Percentiles rank a stretch among this genome's conserved stretches.
These are phyloP conservation scores for Himalopsyche phryganea DNA, from an alignment of 1,140 invertebrate species.

Conservation along the genomic window DNA sequence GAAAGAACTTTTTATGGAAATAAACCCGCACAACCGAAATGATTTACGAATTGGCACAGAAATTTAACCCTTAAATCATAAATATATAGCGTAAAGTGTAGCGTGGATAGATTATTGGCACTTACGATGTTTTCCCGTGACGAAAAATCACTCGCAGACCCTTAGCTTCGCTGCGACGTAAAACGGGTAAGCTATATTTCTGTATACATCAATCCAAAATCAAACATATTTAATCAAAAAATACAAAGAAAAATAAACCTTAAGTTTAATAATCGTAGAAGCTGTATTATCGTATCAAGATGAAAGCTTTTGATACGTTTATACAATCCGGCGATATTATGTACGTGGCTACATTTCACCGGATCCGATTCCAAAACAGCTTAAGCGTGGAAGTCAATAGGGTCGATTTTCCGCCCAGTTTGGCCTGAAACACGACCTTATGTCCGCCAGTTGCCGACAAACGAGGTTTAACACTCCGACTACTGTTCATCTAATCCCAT, in stretches of 20 bases:
- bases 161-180: slow-evolving; percentile 31
- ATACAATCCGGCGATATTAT: no score
- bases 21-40: slow-evolving; percentile 10
- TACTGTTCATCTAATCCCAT: slow-evolving; percentile 34
- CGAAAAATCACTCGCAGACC: slow-evolving; percentile 31
- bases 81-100: neutral
- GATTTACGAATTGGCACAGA: neutral
- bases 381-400: slow-evolving; percentile 13
- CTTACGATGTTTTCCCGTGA: slow-evolving; percentile 20
- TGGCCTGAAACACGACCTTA: slow-evolving; percentile 15
- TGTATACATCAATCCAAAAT: slow-evolving; percentile 9
- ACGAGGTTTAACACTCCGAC: slow-evolving; percentile 24
- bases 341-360: slow-evolving; percentile 24
- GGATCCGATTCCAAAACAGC: slow-evolving; percentile 6
- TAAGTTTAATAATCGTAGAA: no score
- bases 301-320: no score
- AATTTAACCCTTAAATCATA: neutral
- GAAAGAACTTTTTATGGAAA: slow-evolving; percentile 25
- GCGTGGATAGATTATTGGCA: neutral
- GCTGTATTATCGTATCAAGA: no score
- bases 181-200: slow-evolving; percentile 29
- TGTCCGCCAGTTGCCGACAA: slow-evolving; percentile 2
- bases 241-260: neutral
- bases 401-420: slow-evolving; percentile 19
- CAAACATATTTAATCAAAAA: slow-evolving; percentile 1